Evolutionary conservation across 2,888 invertebrate species (phyloP).

Genomic region (Coremacera marginata): DNA sequence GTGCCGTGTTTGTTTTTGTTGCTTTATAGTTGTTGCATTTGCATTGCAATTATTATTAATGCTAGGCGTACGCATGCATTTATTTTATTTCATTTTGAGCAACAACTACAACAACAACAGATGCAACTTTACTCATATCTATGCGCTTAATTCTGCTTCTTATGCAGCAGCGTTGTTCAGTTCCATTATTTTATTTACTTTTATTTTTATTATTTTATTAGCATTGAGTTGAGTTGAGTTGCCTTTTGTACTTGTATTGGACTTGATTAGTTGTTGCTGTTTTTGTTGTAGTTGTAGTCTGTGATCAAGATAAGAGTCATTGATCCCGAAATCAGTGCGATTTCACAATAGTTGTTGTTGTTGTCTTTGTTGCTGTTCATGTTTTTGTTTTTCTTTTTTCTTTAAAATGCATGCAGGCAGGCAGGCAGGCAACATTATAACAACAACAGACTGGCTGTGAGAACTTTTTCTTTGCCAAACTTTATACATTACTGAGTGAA

Average conservation of each 20-base stretch:
- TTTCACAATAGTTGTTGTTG: constrained; percentile 26
- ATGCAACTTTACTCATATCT: not conserved
- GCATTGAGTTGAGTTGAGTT: not conserved
- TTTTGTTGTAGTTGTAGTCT: constrained; percentile 7
- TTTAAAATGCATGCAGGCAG: not conserved
- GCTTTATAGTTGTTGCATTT: not conserved
- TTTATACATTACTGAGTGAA: not conserved
- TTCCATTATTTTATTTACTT: not conserved
- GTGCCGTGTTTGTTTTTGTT: no score
- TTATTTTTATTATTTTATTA: constrained; percentile 14
- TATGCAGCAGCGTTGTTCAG: not conserved
- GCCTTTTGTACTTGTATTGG: constrained; percentile 12
- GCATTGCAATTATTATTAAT: constrained; percentile 27
- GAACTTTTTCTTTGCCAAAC: not conserved
- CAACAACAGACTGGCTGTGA: not conserved
- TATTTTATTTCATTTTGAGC: not conserved
- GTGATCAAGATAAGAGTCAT: constrained; percentile 36
- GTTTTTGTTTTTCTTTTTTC: not conserved
- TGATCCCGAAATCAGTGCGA: constrained; percentile 34
- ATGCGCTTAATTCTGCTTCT: not conserved
- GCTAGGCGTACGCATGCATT: constrained; percentile 25
- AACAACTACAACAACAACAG: not conserved
- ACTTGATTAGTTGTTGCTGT: not conserved
- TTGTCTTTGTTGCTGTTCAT: not conserved
- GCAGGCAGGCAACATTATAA: not conserved